Conservation (phyloP, 64 coral and sea anemone genomes). For the Stichodactyla helianthus region DNA sequence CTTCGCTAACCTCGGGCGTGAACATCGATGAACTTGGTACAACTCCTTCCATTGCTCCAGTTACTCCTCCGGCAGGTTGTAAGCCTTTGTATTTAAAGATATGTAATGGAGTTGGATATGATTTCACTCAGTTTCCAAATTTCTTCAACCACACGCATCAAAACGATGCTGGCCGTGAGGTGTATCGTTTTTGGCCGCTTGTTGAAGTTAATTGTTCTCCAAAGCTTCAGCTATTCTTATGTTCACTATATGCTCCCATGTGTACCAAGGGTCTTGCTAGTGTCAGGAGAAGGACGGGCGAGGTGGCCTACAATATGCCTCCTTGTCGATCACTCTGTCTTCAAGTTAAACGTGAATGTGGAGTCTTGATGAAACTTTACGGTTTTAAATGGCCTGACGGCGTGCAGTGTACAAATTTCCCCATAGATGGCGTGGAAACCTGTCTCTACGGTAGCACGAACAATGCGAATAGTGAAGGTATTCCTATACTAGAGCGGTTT, state of each 20-base stretch:
- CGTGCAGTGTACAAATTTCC: conserved; percentile 29
- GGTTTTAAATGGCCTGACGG: conserved; percentile 19
- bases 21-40: too few relatives aligned
- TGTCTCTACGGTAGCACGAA: neutral
- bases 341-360: conserved; percentile 23
- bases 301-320: neutral
- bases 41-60: neutral
- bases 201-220: conserved; percentile 41
- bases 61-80: neutral
- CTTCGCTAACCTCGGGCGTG: too few relatives aligned
- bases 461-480: neutral
- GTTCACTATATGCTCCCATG: conserved; percentile 36
- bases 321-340: conserved; percentile 41
- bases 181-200: conserved; percentile 27
- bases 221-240: conserved; percentile 23
- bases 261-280: neutral
- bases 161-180: conserved; percentile 12
- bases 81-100: neutral
- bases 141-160: conserved; percentile 25
- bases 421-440: neutral
- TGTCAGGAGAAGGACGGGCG: neutral
- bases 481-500: neutral
- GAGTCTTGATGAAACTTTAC: conserved; percentile 9
- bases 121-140: conserved; percentile 37
- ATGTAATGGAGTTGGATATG: conserved; percentile 27